Evolutionary conservation across 2,888 invertebrate species (phyloP).

Genomic region (Saturnia japonica): DNA sequence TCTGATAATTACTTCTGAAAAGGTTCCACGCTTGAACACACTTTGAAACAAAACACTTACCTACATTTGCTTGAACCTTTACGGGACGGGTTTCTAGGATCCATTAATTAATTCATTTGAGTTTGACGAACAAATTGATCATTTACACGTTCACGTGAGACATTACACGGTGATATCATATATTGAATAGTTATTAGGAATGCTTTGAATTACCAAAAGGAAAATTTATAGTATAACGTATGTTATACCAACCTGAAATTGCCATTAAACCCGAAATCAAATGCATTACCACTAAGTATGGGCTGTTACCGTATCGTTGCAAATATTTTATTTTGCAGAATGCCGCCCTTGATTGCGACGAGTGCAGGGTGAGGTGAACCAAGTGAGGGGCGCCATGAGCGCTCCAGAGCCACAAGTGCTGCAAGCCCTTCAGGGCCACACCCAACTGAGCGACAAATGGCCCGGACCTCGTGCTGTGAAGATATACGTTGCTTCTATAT

Average conservation of each 20-base stretch:
- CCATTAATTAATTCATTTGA: conserved; percentile 3
- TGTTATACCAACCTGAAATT: neutral
- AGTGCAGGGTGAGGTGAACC: conserved; percentile 58
- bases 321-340: conserved; percentile 47
- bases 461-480: conserved; percentile 83
- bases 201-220: neutral
- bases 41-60: conserved; percentile 11
- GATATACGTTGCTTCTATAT: conserved; percentile 81
- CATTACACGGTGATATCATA: neutral
- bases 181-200: neutral
- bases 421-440: conserved; percentile 74
- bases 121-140: conserved; percentile 2
- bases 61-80: conserved; percentile 2
- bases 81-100: neutral
- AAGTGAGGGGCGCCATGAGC: conserved; percentile 65
- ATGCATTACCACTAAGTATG: neutral
- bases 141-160: neutral
- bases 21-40: neutral
- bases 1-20: neutral
- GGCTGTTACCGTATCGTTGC: neutral
- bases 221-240: neutral
- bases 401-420: conserved; percentile 79
- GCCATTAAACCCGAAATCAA: too few relatives aligned
- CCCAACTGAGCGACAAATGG: conserved; percentile 71
- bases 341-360: conserved; percentile 52